phyloP scores from a whole-genome alignment of 1,140 invertebrate genomes.

The Macrosteles quadrilineatus region DNA sequence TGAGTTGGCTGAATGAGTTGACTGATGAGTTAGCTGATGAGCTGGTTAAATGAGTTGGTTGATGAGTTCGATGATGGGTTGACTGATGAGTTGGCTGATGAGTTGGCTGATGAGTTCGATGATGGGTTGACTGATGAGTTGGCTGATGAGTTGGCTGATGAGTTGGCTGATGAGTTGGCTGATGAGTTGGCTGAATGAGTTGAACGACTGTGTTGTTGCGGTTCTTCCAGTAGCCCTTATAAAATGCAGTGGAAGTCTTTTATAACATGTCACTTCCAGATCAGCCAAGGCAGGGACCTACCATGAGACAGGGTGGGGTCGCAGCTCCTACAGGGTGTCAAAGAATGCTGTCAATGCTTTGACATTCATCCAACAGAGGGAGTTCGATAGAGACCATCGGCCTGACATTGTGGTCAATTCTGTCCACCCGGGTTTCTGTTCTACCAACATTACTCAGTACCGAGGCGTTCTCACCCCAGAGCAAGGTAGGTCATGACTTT shows the following conservation, averaged over 20 bases:
- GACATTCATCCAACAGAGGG: slow-evolving; percentile 63
- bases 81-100: too few relatives aligned
- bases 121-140: too few relatives aligned
- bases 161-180: too few relatives aligned
- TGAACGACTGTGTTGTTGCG: background rate
- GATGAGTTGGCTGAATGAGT: too few relatives aligned
- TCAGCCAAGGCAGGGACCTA: slow-evolving; percentile 24
- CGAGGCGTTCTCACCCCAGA: background rate
- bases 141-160: too few relatives aligned
- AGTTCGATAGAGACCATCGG: slow-evolving; percentile 50
- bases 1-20: too few relatives aligned
- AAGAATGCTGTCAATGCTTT: slow-evolving; percentile 71
- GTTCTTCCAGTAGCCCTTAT: background rate
- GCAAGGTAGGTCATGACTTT: background rate
- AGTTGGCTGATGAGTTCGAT: too few relatives aligned
- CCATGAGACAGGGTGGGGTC: slow-evolving; percentile 58
- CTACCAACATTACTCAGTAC: background rate
- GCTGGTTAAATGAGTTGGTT: background rate
- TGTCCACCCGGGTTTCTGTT: slow-evolving; percentile 60
- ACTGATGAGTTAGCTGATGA: too few relatives aligned
- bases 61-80: too few relatives aligned
- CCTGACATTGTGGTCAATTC: slow-evolving; percentile 64
- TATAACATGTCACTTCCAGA: background rate
- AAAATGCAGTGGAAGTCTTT: background rate
- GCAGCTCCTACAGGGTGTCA: slow-evolving; percentile 66